Evolutionary conservation across 2,888 invertebrate species (phyloP), one percentile per base, ranked within the genome.

Genomic region (Dicyrtoma fusca): DNA sequence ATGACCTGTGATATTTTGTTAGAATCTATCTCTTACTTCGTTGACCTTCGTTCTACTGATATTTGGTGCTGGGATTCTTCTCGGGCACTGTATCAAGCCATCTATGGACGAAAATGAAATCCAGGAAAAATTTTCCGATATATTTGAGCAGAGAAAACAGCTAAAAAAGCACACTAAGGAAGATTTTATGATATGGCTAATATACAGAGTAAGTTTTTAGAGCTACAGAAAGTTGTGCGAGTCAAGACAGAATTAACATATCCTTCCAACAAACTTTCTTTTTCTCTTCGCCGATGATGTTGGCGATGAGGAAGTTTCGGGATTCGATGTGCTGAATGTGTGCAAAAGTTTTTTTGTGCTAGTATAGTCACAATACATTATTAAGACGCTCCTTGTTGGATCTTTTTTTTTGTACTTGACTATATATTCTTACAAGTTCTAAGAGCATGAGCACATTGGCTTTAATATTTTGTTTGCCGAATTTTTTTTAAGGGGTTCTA

Each of bases 11-110:
- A 44, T 62, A 11, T 49, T 19, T 66, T 47, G 42, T 11, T 51
- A 80, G 80, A 79, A 75, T 53, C 71, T 82, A 44, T 75, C 80
- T 25, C 65, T 82, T 17, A 76, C 81, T 64, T 79, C 80, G 0
- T 61, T 83, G 11, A 78, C 81, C 26, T 79, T 83, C 53, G 66
- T 83, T 0, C 73, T 83, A 65, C 78, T 82, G 64, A 23, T 83
- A 5, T 74, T 81, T 13, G 82, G 82, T 42, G 80, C 82, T 6
- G 76, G 77, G 8, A 77, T 81, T 70, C 74, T 81, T 6, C 76
- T 82, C 2, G 74, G 75, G 34, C 77, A 79, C 25, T 77, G 80
- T 17, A 77, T 80, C 45, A 73, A 76, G 26, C 76, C 77, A 13
- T 72, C 80, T 19, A 69, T 74, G 55, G 77, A 80, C 65, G 75